phyloP scores from a whole-genome alignment of 1,140 invertebrate genomes.

The Cylas formicarius region DNA sequence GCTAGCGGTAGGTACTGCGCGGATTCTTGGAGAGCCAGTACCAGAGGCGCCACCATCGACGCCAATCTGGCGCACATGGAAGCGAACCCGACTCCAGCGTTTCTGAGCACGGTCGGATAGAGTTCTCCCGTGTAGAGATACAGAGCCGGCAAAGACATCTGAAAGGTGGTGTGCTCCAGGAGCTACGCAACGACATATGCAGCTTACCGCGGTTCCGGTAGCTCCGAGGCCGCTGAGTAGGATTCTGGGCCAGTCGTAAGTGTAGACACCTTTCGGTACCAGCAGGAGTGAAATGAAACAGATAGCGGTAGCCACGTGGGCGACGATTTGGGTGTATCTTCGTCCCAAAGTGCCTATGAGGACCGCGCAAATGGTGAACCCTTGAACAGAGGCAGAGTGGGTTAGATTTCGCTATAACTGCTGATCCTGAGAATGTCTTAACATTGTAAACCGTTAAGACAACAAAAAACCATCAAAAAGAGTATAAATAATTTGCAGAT shows the following conservation, averaged over 20 bases:
- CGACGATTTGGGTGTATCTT: slow-evolving; percentile 51
- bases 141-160: slow-evolving; percentile 32
- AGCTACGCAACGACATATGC: background rate
- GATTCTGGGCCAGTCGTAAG: slow-evolving; percentile 46
- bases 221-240: slow-evolving; percentile 57
- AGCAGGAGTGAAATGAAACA: slow-evolving; percentile 54
- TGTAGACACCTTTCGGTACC: slow-evolving; percentile 40
- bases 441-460: no score
- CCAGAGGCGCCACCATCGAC: slow-evolving; percentile 58
- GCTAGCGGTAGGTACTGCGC: slow-evolving; percentile 54
- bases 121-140: slow-evolving; percentile 59
- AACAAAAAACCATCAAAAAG: no score
- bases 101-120: slow-evolving; percentile 60
- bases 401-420: no score
- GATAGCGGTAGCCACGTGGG: slow-evolving; percentile 52
- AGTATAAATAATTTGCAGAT: no score
- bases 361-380: slow-evolving; percentile 56
- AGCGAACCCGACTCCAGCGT: slow-evolving; percentile 54
- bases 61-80: slow-evolving; percentile 57
- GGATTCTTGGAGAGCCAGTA: slow-evolving; percentile 52
- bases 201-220: slow-evolving; percentile 56
- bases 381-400: no score
- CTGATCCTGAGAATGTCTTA: no score
- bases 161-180: slow-evolving; percentile 8
- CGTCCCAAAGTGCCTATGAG: slow-evolving; percentile 57